Base-by-base conservation (phyloP, 2,797 vertebrate species). In the Neoniphon sammara region DNA sequence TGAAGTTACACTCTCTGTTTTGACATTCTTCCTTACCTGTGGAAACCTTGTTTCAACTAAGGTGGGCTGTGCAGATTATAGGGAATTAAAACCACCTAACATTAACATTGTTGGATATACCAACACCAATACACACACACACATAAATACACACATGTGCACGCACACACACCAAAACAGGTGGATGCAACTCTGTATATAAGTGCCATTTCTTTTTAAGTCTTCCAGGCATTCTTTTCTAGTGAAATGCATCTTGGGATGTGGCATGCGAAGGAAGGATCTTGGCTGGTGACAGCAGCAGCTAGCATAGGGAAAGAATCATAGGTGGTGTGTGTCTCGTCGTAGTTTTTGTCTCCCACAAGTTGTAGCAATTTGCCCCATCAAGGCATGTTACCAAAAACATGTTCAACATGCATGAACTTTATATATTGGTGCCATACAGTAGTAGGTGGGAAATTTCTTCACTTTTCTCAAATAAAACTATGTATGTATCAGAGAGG, bases 341-440 rank as follows among this genome's bases (percentile, higher is more conserved):
- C 7, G 2, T 85, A 77, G 86, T 87, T 42, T 63, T 63, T 80
- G 77, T 89, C 62, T 88, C 84, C 70, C 30, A 69, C 75, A 55
- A 84, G 79, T 87, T 56, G 72, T 86, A 84, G 83, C 75, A 72
- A 77, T 87, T 76, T 78, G 83, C 77, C 87, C 85, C 80, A 47
- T 80, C 77, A 85, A 83, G 83, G 87, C 89, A 89, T 86, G 88
- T 91, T 89, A 91, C 91, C 89, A 92, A 92, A 92, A 88, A 83
- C 83, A 78, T 81, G 62, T 63, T 53, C 59, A 73, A 66, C 73
- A 61, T 84, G 73, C 75, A 76, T 70, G 85, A 57, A 79, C 63
- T 73, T 70, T 71, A 70, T 34, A 71, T 70, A 53, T 66, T 52
- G 64, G 60, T 74, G 71, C 34, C 78, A 76, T 64, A 62, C 31